Evolutionary conservation across 2,888 invertebrate genomes (phyloP).

Genomic region (Xylocampa areola): DNA sequence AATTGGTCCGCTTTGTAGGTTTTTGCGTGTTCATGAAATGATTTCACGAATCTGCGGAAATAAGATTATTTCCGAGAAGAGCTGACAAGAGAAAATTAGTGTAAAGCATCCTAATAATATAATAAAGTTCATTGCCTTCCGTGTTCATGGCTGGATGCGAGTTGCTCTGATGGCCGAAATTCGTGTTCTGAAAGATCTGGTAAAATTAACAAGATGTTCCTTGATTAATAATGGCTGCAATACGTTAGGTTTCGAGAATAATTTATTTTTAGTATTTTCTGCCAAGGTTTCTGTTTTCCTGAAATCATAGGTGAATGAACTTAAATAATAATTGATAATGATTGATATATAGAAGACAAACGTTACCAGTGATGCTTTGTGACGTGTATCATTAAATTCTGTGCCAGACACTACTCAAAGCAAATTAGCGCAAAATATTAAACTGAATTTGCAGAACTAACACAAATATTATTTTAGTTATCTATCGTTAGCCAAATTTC

Average conservation of each 20-base stretch:
- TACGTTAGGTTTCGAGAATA: slow-evolving; percentile 30
- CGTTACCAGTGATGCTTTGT: slow-evolving; percentile 17
- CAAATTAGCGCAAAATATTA: slow-evolving; percentile 19
- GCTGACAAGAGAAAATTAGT: slow-evolving; percentile 13
- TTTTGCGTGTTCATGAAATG: slow-evolving; percentile 60
- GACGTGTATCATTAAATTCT: slow-evolving; percentile 17
- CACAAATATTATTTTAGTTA: slow-evolving; percentile 24
- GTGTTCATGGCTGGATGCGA: slow-evolving; percentile 53
- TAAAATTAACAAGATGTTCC: slow-evolving; percentile 21
- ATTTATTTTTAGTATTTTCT: slow-evolving; percentile 19
- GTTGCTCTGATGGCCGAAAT: slow-evolving; percentile 45
- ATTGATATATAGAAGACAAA: slow-evolving; percentile 11
- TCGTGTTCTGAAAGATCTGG: slow-evolving; percentile 42
- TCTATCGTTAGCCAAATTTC: slow-evolving; percentile 13
- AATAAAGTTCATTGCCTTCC: slow-evolving; percentile 59
- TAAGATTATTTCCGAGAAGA: slow-evolving; percentile 61
- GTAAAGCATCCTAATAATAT: slow-evolving; percentile 36
- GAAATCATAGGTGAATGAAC: slow-evolving; percentile 43
- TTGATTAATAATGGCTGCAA: slow-evolving; percentile 29
- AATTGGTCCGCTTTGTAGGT: slow-evolving; percentile 62
- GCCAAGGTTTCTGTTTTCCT: slow-evolving; percentile 35
- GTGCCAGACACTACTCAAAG: slow-evolving; percentile 17
- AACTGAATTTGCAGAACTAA: slow-evolving; percentile 10
- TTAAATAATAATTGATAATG: neutral
- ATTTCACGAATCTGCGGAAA: slow-evolving; percentile 71